Evolutionary conservation across 2,888 invertebrate genomes (phyloP).

Genomic region (Caenorhabditis wallacei): DNA sequence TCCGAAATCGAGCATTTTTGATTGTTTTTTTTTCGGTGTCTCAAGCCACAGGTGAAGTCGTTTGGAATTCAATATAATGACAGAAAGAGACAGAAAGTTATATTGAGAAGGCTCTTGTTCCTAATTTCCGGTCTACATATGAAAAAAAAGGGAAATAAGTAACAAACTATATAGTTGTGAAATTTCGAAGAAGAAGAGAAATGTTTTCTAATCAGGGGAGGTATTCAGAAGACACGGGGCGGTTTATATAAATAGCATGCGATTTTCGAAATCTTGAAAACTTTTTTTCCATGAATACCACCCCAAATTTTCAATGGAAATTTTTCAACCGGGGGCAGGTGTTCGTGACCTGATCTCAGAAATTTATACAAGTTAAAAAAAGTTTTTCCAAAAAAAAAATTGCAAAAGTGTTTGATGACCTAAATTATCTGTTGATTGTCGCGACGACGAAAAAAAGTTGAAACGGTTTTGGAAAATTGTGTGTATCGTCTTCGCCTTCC

Average conservation of each 20-base stretch:
- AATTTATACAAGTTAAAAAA: neutral
- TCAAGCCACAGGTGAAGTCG: conserved; percentile 40
- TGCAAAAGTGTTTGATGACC: conserved; percentile 37
- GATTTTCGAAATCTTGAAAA: neutral
- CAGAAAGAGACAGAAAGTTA: neutral
- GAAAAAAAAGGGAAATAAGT: neutral
- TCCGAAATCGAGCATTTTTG: conserved; percentile 63
- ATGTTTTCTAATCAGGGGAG: conserved; percentile 6
- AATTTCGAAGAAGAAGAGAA: neutral
- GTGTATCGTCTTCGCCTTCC: conserved; percentile 2
- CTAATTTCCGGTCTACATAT: neutral
- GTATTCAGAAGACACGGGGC: neutral
- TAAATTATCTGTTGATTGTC: conserved; percentile 34
- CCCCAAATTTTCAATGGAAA: conserved; percentile 28
- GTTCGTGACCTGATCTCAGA: conserved; percentile 27
- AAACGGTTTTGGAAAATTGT: conserved; percentile 52
- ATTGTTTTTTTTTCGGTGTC: conserved; percentile 47
- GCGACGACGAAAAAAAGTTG: conserved; percentile 48
- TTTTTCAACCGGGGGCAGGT: conserved; percentile 24
- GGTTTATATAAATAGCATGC: neutral
- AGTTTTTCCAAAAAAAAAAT: neutral
- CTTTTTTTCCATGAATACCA: conserved; percentile 14
- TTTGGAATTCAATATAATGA: neutral
- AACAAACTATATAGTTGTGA: neutral
- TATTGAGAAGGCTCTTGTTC: neutral